These are phyloP conservation scores for Calameuta filiformis DNA, from an alignment of 2,888 invertebrate species.

Conservation along the genomic window DNA sequence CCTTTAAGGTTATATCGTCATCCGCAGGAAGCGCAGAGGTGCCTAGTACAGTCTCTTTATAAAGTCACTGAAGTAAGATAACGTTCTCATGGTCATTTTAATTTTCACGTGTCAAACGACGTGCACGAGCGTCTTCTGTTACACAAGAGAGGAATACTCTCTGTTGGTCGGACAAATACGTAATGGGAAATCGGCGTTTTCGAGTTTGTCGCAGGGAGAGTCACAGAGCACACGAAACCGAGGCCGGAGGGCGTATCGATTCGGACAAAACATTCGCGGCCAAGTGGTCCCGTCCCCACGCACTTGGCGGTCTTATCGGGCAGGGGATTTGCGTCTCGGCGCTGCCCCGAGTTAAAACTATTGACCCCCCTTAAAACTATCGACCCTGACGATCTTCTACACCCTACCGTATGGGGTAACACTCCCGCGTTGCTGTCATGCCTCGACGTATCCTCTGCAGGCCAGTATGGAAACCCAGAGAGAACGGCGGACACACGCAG, in stretches of 20 bases:
- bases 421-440: conserved; percentile 62
- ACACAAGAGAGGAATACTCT: not conserved
- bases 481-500: conserved; percentile 15
- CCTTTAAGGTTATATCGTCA: not conserved
- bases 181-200: not conserved
- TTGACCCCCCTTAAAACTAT: not conserved
- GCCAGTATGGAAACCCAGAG: not conserved
- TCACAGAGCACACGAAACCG: not conserved
- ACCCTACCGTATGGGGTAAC: conserved; percentile 62
- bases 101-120: not conserved
- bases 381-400: conserved; percentile 8
- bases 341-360: conserved; percentile 17
- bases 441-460: conserved; percentile 21
- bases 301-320: conserved; percentile 27
- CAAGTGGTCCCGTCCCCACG: conserved; percentile 27
- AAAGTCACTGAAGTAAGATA: not conserved
- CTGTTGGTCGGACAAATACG: not conserved
- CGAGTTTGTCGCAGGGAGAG: not conserved
- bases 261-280: conserved; percentile 51
- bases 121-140: not conserved
- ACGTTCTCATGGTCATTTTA: not conserved
- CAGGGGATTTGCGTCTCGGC: conserved; percentile 27
- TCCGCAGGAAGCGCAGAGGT: not conserved
- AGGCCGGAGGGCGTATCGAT: conserved; percentile 53
- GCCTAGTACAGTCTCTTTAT: not conserved